phyloP scores from a whole-genome alignment of 37 sponge, comb jelly and placozoan species.

The Oopsacas minuta region DNA sequence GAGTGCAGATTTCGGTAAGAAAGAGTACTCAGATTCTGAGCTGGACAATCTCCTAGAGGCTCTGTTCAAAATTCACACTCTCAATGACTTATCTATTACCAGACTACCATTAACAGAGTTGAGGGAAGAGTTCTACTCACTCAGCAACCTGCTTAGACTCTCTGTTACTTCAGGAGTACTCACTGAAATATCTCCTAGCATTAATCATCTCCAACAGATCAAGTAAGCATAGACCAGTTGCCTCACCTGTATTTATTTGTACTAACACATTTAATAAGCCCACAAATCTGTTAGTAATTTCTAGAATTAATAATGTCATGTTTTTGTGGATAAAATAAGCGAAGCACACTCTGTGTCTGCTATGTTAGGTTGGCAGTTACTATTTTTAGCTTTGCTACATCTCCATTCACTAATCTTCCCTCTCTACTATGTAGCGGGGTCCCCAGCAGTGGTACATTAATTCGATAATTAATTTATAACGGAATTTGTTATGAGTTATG shows the following conservation, averaged over 20 bases:
- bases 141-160: background rate
- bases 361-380: background rate
- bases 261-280: background rate
- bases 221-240: background rate
- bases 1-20: background rate
- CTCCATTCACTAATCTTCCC: background rate
- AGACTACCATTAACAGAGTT: background rate
- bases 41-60: background rate
- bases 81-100: background rate
- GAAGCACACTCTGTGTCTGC: conserved; percentile 9
- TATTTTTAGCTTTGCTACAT: conserved; percentile 15
- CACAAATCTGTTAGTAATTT: background rate
- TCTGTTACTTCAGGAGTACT: background rate
- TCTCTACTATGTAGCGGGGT: background rate
- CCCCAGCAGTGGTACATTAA: background rate
- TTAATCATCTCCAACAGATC: background rate
- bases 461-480: background rate
- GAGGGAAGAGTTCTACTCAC: background rate
- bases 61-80: background rate
- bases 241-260: too few relatives aligned
- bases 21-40: background rate
- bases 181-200: background rate
- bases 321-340: background rate
- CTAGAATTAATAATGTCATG: background rate
- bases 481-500: too few relatives aligned